Base-by-base conservation (phyloP, 2,113 vertebrate species). In the Triplophysa siluroides region DNA sequence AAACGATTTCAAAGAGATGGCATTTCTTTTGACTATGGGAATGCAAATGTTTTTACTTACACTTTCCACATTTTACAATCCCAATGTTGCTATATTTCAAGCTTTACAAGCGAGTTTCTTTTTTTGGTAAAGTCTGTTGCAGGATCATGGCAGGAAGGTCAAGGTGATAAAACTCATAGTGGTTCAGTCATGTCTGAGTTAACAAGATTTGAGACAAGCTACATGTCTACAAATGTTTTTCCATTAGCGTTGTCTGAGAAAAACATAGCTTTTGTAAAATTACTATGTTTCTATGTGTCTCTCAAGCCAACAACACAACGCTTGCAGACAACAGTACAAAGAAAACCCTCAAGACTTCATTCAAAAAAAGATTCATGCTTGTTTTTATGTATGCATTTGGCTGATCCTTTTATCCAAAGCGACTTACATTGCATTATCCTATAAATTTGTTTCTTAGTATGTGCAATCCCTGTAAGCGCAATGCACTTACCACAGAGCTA, bases 191-290 rank as follows among this genome's bases (percentile, higher is more conserved):
- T 54, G 43, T 45, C 11, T 45, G 24, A 43, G 78, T 80, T 87
- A 88, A 82, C 86, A 78, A 84, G 88, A 87, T 85, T 82, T 85
- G 58, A 88, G 85, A 70, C 16, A 54, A 54, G 68, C 9, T 10
- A 71, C 45, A 2, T 21, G 8, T 58, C 54, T 10, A 21, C 54
- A 58, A 58, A 21, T 58, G 54, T 8, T n/a, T 58, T 58, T n/a
- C 19, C 16, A n/a, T 52, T 16, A 52, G 5, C 50, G 21, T 58
- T 58, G 50, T 16, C 16, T 58, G 8, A 58, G 54, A 58, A 52
- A 70, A 26, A 6, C 63, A 41, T 19, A 18, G 54, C 58, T 73
- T 73, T 61, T 74, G 16, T 19, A 26, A 69, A 52, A 47, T 68
- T 9, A 23, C 21, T 18, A 61, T 47, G 19, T 23, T 78, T 29